Evolutionary conservation across 1,140 invertebrate genomes (phyloP).

Genomic region (Halyomorpha halys): DNA sequence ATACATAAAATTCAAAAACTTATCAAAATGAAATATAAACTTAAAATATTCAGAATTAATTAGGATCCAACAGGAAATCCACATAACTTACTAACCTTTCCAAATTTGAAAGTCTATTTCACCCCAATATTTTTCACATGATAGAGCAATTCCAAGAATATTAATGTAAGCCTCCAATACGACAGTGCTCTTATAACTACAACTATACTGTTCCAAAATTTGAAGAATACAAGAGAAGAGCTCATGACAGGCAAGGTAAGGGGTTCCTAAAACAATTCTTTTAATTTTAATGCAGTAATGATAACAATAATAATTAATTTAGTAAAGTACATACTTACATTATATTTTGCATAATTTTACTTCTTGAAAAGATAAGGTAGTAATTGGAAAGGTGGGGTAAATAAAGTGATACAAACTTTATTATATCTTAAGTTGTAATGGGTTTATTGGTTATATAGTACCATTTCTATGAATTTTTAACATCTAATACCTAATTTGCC

Average conservation of each 20-base stretch:
- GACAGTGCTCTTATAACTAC: not conserved
- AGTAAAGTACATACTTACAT: no score
- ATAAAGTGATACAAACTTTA: no score
- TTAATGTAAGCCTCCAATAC: not conserved
- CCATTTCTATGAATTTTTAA: no score
- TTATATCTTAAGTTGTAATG: no score
- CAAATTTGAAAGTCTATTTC: constrained; percentile 3
- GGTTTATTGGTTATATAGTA: no score
- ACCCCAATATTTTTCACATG: constrained; percentile 1
- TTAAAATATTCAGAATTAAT: not conserved
- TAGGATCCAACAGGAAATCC: not conserved
- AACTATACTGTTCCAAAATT: not conserved
- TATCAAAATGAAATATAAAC: not conserved
- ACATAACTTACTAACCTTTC: not conserved
- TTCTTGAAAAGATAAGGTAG: no score
- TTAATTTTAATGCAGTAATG: no score
- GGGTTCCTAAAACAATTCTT: not conserved
- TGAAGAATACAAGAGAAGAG: not conserved
- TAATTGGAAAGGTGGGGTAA: no score
- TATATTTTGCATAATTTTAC: no score
- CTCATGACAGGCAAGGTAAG: not conserved
- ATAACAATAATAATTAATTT: no score
- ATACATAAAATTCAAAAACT: not conserved
- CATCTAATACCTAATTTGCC: no score
- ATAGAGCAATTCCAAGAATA: not conserved